Base-by-base conservation (phyloP, 2,888 invertebrate genomes). In the Melieria picta region DNA sequence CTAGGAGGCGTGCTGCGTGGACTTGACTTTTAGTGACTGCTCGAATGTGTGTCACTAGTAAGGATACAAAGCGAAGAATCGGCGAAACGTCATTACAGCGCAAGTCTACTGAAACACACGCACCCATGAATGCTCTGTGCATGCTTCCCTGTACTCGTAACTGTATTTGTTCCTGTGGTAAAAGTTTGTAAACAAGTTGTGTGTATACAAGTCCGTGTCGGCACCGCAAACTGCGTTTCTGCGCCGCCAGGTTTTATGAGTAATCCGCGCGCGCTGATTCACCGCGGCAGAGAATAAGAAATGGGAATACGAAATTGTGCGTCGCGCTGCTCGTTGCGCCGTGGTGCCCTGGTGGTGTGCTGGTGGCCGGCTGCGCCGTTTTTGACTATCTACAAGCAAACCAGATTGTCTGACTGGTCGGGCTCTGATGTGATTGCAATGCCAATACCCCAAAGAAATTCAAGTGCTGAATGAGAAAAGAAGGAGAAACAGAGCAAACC, bases 351-450 rank as follows among this genome's bases (percentile, higher is more conserved):
- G 48, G 47, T 47, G 61, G 9, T 55, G 52, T 67, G 9, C 13
- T 48, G 11, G 6, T 58, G 7, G 48, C 60, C 60, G 46, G 58
- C 57, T n/a, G 57, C 42, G 45, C 50, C 43, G 63, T 63, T 62
- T 62, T 52, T 11, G 5, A 56, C 46, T 45, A 65, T 60, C 50
- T 65, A 61, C 57, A 50, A 58, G 61, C 56, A 72, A 74, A 74
- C 72, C 71, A 74, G 71, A 71, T 72, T 72, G 71, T 68, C 70
- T 71, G 69, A 62, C 65, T 69, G 64, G 60, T 67, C 60, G 52
- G 46, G 67, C 67, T 46, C 55, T 13, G 60, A 50, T n/a, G 16
- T 50, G 67, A 43, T 61, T 45, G 57, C 56, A 52, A 55, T 55
- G 45, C 55, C 65, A 65, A 56, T 43, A 45, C 67, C 67, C 42